Conservation (phyloP, 2,113 vertebrate species). For the Neolamprologus longior region DNA sequence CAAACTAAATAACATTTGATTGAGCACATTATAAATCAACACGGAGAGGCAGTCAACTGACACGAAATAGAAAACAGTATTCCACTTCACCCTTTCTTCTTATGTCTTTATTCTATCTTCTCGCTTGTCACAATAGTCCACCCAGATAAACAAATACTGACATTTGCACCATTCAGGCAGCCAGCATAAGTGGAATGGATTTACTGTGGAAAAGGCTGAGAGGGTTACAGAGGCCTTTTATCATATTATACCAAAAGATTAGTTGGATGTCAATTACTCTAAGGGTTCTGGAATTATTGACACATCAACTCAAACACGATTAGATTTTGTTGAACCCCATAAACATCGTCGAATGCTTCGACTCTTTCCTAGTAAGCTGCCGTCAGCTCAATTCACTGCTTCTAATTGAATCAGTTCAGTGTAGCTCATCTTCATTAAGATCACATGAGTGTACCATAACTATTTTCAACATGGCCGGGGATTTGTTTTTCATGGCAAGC, state of each 20-base stretch:
- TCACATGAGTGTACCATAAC: background rate
- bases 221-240: background rate
- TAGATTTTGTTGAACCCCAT: background rate
- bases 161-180: background rate
- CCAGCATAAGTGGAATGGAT: background rate
- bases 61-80: background rate
- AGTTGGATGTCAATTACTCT: background rate
- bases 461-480: fast-evolving
- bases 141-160: background rate
- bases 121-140: background rate
- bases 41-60: background rate
- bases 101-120: background rate
- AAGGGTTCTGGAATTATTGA: background rate
- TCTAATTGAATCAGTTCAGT: background rate
- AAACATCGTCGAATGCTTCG: background rate
- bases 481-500: background rate
- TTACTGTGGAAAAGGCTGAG: background rate
- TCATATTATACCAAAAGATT: background rate
- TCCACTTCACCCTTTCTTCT: background rate
- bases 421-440: background rate
- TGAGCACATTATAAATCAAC: background rate
- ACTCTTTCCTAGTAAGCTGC: background rate
- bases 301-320: background rate
- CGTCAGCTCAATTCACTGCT: background rate
- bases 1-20: background rate